phyloP scores from a whole-genome alignment of 2,888 invertebrate genomes.

The Drosophila pegasa region DNA sequence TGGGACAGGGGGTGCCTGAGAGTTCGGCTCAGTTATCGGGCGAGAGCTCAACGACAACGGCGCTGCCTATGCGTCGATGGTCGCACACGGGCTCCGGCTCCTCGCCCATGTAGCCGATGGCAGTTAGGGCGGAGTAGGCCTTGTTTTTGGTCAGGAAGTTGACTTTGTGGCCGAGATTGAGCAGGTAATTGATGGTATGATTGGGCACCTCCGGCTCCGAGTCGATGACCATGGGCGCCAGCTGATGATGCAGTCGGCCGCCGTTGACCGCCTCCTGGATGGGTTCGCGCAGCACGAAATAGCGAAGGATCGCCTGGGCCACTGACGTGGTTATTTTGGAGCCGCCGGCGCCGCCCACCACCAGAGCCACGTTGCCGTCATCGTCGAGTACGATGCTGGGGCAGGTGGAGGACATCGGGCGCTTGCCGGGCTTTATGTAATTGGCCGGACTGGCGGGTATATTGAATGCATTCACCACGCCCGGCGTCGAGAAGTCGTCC shows the following conservation, averaged over 20 bases:
- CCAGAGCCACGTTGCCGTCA: conserved; percentile 87
- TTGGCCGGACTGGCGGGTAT: conserved; percentile 93
- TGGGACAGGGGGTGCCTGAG: neutral
- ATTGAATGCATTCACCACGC: conserved; percentile 89
- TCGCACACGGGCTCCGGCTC: conserved; percentile 83
- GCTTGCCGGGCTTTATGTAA: conserved; percentile 91
- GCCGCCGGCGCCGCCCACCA: conserved; percentile 95
- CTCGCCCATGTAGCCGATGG: conserved; percentile 86
- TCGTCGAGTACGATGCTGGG: conserved; percentile 91
- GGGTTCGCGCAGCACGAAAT: conserved; percentile 88
- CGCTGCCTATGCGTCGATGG: conserved; percentile 85
- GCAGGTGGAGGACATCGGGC: conserved; percentile 95
- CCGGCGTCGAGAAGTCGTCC: conserved; percentile 97
- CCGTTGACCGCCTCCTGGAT: conserved; percentile 89
- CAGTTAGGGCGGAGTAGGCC: conserved; percentile 87
- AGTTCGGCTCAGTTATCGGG: conserved; percentile 2
- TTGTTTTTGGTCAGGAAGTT: conserved; percentile 62
- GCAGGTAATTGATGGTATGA: conserved; percentile 80
- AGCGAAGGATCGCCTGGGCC: conserved; percentile 88
- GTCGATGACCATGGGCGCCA: conserved; percentile 90
- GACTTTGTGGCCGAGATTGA: conserved; percentile 83
- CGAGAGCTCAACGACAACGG: conserved; percentile 76
- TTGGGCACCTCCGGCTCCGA: conserved; percentile 88
- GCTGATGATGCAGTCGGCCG: conserved; percentile 94
- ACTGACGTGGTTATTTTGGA: conserved; percentile 94